Conservation (phyloP, 1,140 invertebrate genomes). For the Drosophila micromelanica region DNA sequence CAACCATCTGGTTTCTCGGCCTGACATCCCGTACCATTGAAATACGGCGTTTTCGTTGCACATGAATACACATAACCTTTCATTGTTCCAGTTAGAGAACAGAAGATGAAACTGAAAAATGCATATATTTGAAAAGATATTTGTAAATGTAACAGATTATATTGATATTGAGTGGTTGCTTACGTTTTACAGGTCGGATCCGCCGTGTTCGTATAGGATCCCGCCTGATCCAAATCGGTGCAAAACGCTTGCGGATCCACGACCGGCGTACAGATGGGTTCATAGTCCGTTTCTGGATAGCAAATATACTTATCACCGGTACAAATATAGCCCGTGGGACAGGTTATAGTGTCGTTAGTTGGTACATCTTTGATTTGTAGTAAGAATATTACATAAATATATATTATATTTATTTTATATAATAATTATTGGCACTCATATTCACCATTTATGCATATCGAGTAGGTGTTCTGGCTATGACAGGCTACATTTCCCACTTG, state of each 20-base stretch:
- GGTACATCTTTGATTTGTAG: slow-evolving; percentile 20
- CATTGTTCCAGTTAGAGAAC: background rate
- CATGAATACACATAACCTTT: background rate
- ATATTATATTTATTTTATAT: background rate
- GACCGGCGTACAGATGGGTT: slow-evolving; percentile 22
- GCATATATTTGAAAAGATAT: background rate
- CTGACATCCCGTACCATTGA: background rate
- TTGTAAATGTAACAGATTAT: background rate
- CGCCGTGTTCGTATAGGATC: slow-evolving; percentile 12
- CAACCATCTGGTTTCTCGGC: slow-evolving; percentile 33
- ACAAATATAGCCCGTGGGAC: slow-evolving; percentile 41
- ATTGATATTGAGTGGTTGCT: background rate
- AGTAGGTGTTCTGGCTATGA: slow-evolving; percentile 50
- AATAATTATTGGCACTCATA: background rate
- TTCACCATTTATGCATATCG: slow-evolving; percentile 49
- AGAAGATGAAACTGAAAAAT: slow-evolving; percentile 43
- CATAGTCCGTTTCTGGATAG: slow-evolving; percentile 13
- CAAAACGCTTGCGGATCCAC: background rate
- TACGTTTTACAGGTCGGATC: slow-evolving; percentile 52
- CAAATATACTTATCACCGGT: slow-evolving; percentile 57
- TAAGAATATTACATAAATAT: background rate
- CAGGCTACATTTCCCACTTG: slow-evolving; percentile 47
- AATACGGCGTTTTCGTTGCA: slow-evolving; percentile 25
- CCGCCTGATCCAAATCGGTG: too few relatives aligned
- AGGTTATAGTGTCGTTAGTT: slow-evolving; percentile 15